Percentiles rank a stretch among this genome's conserved stretches.
Conservation (phyloP, 2,113 vertebrate genomes). For the Nibea albiflora region DNA sequence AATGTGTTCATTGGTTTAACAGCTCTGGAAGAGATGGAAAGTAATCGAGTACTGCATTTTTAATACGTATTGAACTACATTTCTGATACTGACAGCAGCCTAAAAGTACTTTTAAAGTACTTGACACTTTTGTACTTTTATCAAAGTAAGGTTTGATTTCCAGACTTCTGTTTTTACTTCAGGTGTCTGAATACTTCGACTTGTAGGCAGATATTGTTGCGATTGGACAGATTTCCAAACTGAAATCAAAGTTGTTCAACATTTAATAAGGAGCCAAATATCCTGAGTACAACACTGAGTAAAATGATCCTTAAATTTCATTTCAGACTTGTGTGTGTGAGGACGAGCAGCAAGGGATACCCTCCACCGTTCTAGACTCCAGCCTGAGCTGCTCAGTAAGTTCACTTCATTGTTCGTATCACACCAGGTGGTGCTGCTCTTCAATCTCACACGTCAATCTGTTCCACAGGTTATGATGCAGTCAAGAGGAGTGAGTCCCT, state of each 20-base stretch:
- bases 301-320: background rate
- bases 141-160: background rate
- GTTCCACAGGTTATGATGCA: background rate
- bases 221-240: background rate
- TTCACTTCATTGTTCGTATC: background rate
- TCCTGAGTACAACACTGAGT: background rate
- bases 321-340: constrained; percentile 15
- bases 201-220: no score
- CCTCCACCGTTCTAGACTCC: background rate
- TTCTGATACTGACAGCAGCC: background rate
- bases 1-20: no score
- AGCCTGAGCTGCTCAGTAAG: background rate
- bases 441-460: background rate
- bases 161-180: no score
- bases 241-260: no score
- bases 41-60: no score
- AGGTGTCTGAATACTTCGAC: no score
- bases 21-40: no score
- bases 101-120: background rate
- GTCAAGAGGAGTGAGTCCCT: background rate
- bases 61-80: no score
- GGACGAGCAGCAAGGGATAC: background rate
- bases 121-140: background rate
- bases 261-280: background rate
- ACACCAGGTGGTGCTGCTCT: background rate